Conservation (phyloP, 1,140 invertebrate genomes). For the Mylabris phalerata region DNA sequence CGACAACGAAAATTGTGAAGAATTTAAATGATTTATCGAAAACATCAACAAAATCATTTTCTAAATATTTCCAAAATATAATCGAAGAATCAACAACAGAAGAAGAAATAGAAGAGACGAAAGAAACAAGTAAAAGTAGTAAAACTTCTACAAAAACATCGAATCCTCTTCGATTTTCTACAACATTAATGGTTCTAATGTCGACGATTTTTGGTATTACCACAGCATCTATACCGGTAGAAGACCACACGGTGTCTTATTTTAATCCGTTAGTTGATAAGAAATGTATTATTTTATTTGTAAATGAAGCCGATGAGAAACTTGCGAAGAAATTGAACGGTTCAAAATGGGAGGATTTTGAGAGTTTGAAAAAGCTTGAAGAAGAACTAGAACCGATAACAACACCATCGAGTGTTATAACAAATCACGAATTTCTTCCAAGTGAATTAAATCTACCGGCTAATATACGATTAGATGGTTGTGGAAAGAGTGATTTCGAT, state of each 20-base stretch:
- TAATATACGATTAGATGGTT: slow-evolving; percentile 1
- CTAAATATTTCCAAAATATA: too few relatives aligned
- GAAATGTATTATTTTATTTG: slow-evolving; percentile 5
- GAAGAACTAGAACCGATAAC: neutral
- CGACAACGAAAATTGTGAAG: too few relatives aligned
- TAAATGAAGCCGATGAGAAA: neutral
- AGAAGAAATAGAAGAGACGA: too few relatives aligned
- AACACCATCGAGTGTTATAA: neutral
- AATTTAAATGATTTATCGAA: too few relatives aligned
- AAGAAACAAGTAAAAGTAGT: too few relatives aligned
- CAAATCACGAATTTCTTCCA: neutral
- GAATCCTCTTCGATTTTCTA: neutral
- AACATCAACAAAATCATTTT: too few relatives aligned
- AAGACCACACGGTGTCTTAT: neutral
- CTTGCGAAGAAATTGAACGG: slow-evolving; percentile 5
- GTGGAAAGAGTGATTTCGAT: slow-evolving; percentile 5
- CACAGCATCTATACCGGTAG: neutral
- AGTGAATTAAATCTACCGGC: neutral
- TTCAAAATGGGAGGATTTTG: neutral
- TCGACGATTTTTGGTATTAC: neutral
- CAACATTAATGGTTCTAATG: neutral
- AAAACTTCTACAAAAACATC: too few relatives aligned
- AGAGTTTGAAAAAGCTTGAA: neutral
- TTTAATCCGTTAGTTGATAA: neutral
- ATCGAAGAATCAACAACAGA: too few relatives aligned